Evolutionary conservation across 2,888 invertebrate species (phyloP).

Genomic region (Sarcophaga carnaria): DNA sequence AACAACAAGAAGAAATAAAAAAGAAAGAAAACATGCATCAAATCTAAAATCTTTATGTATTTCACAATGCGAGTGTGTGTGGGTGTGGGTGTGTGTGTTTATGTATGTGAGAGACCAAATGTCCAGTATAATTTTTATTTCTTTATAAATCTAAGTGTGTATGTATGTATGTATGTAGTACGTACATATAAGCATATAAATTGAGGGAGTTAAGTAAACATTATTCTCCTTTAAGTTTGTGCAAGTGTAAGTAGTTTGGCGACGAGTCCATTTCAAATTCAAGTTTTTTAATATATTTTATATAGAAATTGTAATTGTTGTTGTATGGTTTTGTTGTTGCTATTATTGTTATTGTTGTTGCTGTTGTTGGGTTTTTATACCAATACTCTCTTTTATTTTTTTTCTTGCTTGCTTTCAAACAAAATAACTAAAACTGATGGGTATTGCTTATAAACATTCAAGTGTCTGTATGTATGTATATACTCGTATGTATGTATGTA

Average conservation of each 20-base stretch:
- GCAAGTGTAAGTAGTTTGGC: conserved; percentile 62
- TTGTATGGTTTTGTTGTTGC: too few species aligned
- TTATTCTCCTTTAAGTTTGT: conserved; percentile 24
- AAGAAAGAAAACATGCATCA: conserved; percentile 31
- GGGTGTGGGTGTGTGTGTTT: neutral
- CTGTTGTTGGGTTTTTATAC: neutral
- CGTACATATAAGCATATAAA: conserved; percentile 11
- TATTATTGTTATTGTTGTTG: too few species aligned
- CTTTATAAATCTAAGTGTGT: neutral
- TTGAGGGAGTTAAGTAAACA: conserved; percentile 58
- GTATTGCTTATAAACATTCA: conserved; percentile 22
- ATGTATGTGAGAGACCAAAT: neutral
- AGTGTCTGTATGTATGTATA: conserved; percentile 15
- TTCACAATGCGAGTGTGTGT: neutral
- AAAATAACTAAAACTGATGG: conserved; percentile 56
- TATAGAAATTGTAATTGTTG: conserved; percentile 11
- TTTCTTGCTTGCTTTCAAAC: conserved; percentile 17
- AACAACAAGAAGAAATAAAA: neutral
- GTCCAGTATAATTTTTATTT: neutral
- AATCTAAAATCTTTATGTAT: neutral
- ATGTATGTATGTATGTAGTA: neutral
- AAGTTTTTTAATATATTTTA: conserved; percentile 33
- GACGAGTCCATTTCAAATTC: conserved; percentile 66
- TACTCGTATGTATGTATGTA: conserved; percentile 21
- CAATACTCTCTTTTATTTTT: neutral